These are phyloP conservation scores for Ophion slaviceki DNA, from an alignment of 2,888 invertebrate species.

Conservation along the genomic window DNA sequence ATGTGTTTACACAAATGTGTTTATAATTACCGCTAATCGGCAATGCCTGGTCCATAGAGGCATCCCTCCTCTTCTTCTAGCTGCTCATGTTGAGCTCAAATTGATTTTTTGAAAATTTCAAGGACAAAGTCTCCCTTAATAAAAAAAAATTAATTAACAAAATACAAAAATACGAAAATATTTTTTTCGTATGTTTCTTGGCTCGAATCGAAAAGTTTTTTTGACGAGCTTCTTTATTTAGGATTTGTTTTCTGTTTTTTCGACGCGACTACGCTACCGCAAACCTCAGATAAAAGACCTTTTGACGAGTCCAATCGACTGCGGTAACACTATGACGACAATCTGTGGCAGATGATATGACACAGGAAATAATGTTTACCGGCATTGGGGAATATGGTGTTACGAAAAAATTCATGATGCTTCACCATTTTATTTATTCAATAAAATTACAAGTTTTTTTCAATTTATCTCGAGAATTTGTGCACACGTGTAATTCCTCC, in stretches of 20 bases:
- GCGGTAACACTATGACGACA: conserved; percentile 10
- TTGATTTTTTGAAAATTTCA: no score
- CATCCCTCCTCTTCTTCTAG: no score
- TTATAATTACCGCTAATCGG: no score
- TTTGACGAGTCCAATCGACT: conserved; percentile 1
- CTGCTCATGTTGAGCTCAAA: no score
- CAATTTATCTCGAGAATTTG: conserved; percentile 9
- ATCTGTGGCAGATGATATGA: conserved; percentile 9
- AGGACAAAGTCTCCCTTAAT: no score
- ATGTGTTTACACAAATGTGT: no score
- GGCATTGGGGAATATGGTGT: neutral
- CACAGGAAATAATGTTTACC: neutral
- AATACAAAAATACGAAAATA: no score
- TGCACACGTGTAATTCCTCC: conserved; percentile 36
- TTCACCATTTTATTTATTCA: conserved; percentile 47
- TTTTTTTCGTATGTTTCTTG: no score
- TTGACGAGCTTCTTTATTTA: neutral
- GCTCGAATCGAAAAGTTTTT: no score
- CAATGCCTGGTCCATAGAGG: no score
- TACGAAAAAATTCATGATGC: neutral
- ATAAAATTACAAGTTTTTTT: conserved; percentile 56
- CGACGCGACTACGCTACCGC: neutral
- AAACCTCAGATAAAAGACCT: conserved; percentile 20
- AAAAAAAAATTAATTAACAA: no score
- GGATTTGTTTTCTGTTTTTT: neutral